These are phyloP conservation scores for Lithobates pipiens DNA, from an alignment of 2,797 vertebrate species.

Conservation along the genomic window DNA sequence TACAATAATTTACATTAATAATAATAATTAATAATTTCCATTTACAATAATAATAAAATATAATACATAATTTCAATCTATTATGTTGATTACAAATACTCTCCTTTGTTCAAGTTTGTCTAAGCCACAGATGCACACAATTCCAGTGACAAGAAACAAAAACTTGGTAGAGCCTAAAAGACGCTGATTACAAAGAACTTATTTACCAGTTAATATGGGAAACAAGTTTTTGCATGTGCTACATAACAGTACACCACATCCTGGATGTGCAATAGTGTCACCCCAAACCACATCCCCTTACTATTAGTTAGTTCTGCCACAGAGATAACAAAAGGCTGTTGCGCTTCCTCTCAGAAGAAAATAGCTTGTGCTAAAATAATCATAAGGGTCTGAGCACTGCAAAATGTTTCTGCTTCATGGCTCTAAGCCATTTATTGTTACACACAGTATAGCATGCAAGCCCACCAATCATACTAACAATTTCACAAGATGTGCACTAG, in stretches of 20 bases:
- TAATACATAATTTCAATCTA: too few relatives aligned
- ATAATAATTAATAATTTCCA: too few relatives aligned
- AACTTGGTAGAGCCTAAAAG: not conserved
- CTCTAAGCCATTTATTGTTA: not conserved
- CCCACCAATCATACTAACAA: too few relatives aligned
- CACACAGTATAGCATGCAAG: not conserved
- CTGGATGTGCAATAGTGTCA: constrained; percentile 57
- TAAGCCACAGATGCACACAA: not conserved
- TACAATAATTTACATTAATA: too few relatives aligned
- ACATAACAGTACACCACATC: constrained; percentile 56
- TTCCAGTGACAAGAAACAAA: not conserved
- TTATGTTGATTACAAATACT: too few relatives aligned
- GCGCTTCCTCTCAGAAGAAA: constrained; percentile 45
- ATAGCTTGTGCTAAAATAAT: constrained; percentile 12
- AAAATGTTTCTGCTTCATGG: not conserved
- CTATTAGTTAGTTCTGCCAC: constrained; percentile 48
- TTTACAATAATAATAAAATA: too few relatives aligned
- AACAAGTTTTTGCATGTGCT: constrained; percentile 52
- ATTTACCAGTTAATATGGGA: constrained; percentile 53
- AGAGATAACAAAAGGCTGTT: constrained; percentile 48
- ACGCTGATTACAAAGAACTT: constrained; percentile 19
- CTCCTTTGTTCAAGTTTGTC: too few relatives aligned
- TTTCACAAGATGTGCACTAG: too few relatives aligned
- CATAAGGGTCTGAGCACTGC: not conserved
- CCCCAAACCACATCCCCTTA: constrained; percentile 55